These are phyloP conservation scores for Mustela nigripes DNA, from an alignment of 2,113 vertebrate genomes.

Conservation along the genomic window DNA sequence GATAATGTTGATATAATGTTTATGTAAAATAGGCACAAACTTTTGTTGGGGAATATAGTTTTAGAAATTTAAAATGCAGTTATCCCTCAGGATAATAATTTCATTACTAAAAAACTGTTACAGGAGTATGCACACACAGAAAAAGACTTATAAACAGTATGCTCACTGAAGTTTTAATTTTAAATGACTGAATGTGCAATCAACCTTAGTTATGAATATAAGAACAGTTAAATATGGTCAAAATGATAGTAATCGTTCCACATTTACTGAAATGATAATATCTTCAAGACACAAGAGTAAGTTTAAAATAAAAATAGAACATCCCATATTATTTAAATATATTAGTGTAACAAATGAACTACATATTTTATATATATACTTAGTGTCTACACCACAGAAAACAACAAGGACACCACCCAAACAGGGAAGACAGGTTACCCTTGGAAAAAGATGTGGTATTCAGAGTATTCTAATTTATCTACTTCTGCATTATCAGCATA, in stretches of 20 bases:
- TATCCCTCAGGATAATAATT: neutral
- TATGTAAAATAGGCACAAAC: neutral
- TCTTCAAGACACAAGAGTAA: too few relatives aligned
- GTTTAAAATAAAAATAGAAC: too few relatives aligned
- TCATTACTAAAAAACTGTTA: neutral
- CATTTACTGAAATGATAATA: neutral
- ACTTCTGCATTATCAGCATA: neutral
- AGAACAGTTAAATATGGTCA: neutral
- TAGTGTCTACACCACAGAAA: too few relatives aligned
- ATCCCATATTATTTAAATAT: too few relatives aligned
- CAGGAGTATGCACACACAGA: neutral
- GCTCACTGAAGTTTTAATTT: neutral
- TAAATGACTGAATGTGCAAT: too few relatives aligned
- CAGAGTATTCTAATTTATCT: too few relatives aligned
- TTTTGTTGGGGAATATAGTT: neutral
- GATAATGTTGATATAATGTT: too few relatives aligned
- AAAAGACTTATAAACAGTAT: neutral
- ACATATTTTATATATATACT: too few relatives aligned
- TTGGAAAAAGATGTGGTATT: too few relatives aligned
- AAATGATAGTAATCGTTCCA: neutral
- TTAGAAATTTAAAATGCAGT: neutral
- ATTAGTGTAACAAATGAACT: too few relatives aligned
- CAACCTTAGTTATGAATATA: neutral
- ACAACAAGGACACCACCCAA: too few relatives aligned
- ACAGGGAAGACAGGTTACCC: too few relatives aligned